These are phyloP conservation scores for Phortica magna DNA, from an alignment of 2,888 invertebrate genomes.

Conservation along the genomic window DNA sequence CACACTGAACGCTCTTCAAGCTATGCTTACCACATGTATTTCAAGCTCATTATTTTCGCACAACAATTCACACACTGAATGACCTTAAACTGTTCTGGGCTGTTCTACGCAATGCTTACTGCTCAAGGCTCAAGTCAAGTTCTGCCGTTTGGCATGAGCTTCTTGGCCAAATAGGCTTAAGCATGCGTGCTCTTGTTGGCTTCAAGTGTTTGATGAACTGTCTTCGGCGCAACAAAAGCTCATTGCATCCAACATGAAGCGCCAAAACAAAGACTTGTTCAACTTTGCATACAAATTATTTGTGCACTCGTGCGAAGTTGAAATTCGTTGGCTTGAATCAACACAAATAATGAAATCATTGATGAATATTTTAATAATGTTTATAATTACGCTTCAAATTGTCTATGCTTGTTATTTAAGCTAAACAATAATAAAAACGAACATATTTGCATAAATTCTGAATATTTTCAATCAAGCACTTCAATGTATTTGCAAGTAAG, in stretches of 20 bases:
- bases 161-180: constrained; percentile 7
- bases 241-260: too few relatives aligned
- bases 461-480: not conserved
- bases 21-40: not conserved
- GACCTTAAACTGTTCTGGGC: too few relatives aligned
- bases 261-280: too few relatives aligned
- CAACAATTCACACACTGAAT: not conserved
- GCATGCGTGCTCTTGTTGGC: constrained; percentile 27
- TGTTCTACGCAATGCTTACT: constrained; percentile 33
- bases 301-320: not conserved
- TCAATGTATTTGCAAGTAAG: too few relatives aligned
- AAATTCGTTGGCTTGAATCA: not conserved
- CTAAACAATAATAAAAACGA: not conserved
- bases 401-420: not conserved
- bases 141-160: too few relatives aligned
- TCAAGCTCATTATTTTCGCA: constrained; percentile 17
- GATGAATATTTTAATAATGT: too few relatives aligned
- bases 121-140: constrained; percentile 9
- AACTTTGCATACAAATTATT: not conserved
- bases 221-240: not conserved
- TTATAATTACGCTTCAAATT: too few relatives aligned
- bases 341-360: not conserved
- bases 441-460: not conserved
- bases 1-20: too few relatives aligned
- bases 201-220: constrained; percentile 31